Evolutionary conservation across 2,888 invertebrate species (phyloP), one percentile per base, ranked within the genome.

Genomic region (Augochlorella aurata): DNA sequence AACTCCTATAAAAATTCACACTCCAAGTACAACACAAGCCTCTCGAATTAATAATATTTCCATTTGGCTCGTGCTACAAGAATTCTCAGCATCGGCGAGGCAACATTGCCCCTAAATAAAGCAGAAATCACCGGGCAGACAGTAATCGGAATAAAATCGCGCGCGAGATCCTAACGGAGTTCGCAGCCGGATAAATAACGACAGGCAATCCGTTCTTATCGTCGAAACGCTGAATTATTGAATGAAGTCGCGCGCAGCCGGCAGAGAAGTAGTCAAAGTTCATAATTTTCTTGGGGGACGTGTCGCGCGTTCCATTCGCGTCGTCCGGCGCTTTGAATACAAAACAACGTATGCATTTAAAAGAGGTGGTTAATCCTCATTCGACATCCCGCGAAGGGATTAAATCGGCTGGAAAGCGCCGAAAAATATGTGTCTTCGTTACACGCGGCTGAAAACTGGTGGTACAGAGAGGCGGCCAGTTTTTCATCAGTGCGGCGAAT

Each of bases 341-440:
- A 77, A 79, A 88, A 83, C 86, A 85, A 88, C 83, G 80, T 83
- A 88, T 88, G 88, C 86, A 88, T 88, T 88, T 88, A 85, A 88
- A 88, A 88, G 83, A 85, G 87, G 58, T 81, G 82, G 85, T 88
- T 88, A 84, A 86, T 88, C 88, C 86, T 79, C 81, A 82, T 86
- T 86, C 83, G 85, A 81, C 83, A 65, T 79, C 74, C 72, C 49
- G 70, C 63, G 77, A 78, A 79, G 78, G 79, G 88, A 88, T 86
- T 86, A 88, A 88, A 88, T 87, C 68, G 82, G 12, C 50, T 24
- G 75, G 72, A 74, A 81, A 80, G 68, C 79, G 49, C 65, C 61
- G 66, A 82, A 82, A 47, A 85, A 80, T 75, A 71, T 65, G 67
- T 72, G 74, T 67, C 50, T 61, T 77, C 54, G 76, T 68, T 47